Conservation (phyloP, 1,140 invertebrate species). For the Micrasema minimum region DNA sequence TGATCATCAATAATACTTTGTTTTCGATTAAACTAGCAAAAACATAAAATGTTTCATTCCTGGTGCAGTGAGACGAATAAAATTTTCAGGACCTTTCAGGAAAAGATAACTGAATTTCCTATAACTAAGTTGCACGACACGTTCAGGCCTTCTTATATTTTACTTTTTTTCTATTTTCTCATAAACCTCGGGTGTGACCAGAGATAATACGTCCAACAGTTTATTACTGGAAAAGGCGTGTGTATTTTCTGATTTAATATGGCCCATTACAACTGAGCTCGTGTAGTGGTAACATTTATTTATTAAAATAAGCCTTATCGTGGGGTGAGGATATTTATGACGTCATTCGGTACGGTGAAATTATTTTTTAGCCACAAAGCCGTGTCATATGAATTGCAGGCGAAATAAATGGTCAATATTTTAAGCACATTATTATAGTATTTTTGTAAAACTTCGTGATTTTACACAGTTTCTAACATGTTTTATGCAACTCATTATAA, state of each 20-base stretch:
- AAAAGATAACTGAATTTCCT: slow-evolving; percentile 29
- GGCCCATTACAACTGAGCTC: not conserved
- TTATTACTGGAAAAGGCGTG: slow-evolving; percentile 28
- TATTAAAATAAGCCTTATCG: slow-evolving; percentile 1
- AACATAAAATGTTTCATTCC: no score
- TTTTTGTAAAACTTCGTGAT: no score
- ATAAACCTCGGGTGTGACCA: slow-evolving; percentile 31
- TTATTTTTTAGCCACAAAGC: no score
- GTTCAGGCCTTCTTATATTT: slow-evolving; percentile 5
- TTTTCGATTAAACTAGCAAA: no score
- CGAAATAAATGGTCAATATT: no score
- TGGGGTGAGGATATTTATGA: no score
- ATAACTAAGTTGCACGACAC: slow-evolving; percentile 20
- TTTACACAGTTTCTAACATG: no score
- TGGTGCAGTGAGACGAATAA: not conserved
- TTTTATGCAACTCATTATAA: no score
- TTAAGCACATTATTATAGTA: no score
- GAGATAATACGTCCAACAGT: slow-evolving; percentile 29
- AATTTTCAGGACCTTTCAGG: slow-evolving; percentile 7
- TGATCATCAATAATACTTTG: no score
- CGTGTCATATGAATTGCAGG: no score
- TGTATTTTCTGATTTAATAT: slow-evolving; percentile 21
- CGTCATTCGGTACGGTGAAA: no score
- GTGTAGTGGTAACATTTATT: not conserved
- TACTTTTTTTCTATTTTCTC: slow-evolving; percentile 26